Base-by-base conservation (phyloP, 2,113 vertebrate genomes). In the Bagarius yarrelli region DNA sequence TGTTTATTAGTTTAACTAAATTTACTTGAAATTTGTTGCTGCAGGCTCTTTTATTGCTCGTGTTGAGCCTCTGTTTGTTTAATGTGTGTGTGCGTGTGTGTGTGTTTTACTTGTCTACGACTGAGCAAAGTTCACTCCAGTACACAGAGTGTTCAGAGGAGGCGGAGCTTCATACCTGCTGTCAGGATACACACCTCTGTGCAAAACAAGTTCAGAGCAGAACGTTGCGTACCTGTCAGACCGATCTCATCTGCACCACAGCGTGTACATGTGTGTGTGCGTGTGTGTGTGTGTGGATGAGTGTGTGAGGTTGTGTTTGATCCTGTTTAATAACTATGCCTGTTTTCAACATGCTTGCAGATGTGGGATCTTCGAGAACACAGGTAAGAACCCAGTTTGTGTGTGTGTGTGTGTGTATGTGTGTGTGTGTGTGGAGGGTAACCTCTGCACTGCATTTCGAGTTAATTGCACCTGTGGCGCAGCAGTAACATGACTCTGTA, bases 281-380 rank as follows among this genome's bases (percentile, higher is more conserved):
- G 19, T 56, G 55, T 19, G 18, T 56, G 8, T 50, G 5, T 13
- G 14, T 70, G 66, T 61, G 57, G 76, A 84, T 83, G 83, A 30
- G 23, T 82, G 56, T 80, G 75, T 69, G 25, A 34, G 47, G 47
- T 80, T 70, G 79, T 86, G 0, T 81, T 84, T 0, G 82, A 75
- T 63, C 9, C 34, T 1, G 14, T 52, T 75, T 85, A n/a, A n/a
- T 91, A 91, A 93, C 92, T 86, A 96, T 95, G 93, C 94, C 92
- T 40, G 91, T 94, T 90, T 95, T 94, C 87, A 92, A 93, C 81
- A 94, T 93, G 83, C 89, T 98, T 98, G 95, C 96, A 98, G 97
- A 98, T 87, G 91, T 93, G 1, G 92, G 92, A 80, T 94, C 89
- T 83, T 84, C 93, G 90, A 95, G 94, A 90, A 87, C 92, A 0